phyloP scores from a whole-genome alignment of 2,113 vertebrate genomes.

The Tenebrosternarchus preto region DNA sequence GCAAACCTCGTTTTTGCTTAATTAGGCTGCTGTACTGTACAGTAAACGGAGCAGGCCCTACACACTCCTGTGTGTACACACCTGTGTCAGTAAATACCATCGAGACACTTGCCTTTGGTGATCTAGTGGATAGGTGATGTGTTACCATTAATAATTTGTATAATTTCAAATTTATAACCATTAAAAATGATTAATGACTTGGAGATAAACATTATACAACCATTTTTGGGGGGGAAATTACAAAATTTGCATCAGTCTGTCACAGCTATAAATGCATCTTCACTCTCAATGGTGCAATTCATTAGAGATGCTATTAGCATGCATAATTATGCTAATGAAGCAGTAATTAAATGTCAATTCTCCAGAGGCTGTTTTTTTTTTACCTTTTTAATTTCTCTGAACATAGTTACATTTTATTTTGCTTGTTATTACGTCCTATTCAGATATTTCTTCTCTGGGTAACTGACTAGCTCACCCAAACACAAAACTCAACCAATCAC shows the following conservation, averaged over 20 bases:
- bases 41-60: conserved; percentile 59
- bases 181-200: conserved; percentile 95
- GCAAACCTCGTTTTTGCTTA: background rate
- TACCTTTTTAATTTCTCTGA: conserved; percentile 93
- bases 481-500: background rate
- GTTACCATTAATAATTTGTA: conserved; percentile 8
- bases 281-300: conserved; percentile 99
- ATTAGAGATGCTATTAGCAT: conserved; percentile 99
- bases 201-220: conserved; percentile 92
- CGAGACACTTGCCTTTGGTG: conserved; percentile 23
- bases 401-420: conserved; percentile 80
- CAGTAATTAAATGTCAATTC: conserved; percentile 99
- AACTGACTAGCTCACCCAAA: background rate
- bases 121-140: background rate
- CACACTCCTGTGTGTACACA: conserved; percentile 68
- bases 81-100: conserved; percentile 7
- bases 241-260: conserved; percentile 99
- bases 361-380: conserved; percentile 82
- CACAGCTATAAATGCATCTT: conserved; percentile 98
- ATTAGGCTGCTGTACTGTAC: background rate
- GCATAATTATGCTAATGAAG: conserved; percentile 99
- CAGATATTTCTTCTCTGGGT: conserved; percentile 59
- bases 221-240: conserved; percentile 92
- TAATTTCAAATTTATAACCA: conserved; percentile 63
- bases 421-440: conserved; percentile 69